phyloP scores from a whole-genome alignment of 2,113 vertebrate genomes.

The Azemiops feae region DNA sequence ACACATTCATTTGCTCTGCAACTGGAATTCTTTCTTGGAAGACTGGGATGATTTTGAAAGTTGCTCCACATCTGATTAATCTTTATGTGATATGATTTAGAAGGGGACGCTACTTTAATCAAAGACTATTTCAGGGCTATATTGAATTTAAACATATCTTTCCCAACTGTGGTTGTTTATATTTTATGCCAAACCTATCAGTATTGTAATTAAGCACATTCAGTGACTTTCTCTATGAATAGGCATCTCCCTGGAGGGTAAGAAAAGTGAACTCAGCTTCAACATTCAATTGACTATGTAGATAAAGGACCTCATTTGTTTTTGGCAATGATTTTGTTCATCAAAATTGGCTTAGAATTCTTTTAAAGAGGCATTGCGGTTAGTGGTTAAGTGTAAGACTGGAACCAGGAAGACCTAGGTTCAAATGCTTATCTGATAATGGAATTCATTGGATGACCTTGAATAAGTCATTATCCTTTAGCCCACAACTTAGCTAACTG shows the following conservation, averaged over 20 bases:
- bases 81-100: not conserved
- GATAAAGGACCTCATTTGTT: not conserved
- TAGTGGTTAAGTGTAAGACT: not conserved
- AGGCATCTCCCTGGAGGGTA: not conserved
- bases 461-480: not conserved
- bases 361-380: not conserved
- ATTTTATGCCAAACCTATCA: not conserved
- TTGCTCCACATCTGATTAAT: not conserved
- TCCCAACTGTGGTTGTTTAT: not conserved
- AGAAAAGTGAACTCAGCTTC: not conserved
- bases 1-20: not conserved
- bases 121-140: not conserved
- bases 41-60: not conserved
- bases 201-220: not conserved
- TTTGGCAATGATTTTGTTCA: not conserved
- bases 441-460: not conserved
- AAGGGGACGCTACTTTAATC: not conserved
- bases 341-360: not conserved
- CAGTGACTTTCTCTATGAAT: not conserved
- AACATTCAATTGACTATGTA: not conserved
- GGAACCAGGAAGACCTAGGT: not conserved
- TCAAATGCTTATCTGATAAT: not conserved
- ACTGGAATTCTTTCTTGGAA: not conserved
- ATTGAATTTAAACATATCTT: not conserved
- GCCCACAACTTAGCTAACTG: not conserved